phyloP scores from a whole-genome alignment of 1,140 invertebrate species.

The Drosophila nigrodunni region DNA sequence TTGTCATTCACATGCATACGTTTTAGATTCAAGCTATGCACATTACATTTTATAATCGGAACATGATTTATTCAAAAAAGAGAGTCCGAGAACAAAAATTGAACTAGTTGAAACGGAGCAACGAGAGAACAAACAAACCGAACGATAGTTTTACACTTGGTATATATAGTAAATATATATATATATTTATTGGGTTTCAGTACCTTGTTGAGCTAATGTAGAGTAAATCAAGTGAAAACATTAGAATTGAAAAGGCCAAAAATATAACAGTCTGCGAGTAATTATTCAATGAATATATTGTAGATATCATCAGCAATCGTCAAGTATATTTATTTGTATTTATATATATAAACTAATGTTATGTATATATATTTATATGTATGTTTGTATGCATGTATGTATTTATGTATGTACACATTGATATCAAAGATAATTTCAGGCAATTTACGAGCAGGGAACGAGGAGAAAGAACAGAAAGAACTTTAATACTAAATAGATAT shows the following conservation, averaged over 20 bases:
- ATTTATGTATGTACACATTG: conserved; percentile 16
- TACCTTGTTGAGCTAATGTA: conserved; percentile 84
- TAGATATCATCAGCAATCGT: conserved; percentile 52
- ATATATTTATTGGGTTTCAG: conserved; percentile 32
- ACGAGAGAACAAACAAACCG: conserved; percentile 62
- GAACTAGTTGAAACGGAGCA: conserved; percentile 50
- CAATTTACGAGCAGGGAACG: conserved; percentile 35
- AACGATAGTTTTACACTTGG: conserved; percentile 59
- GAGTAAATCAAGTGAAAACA: conserved; percentile 85
- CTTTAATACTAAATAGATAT: conserved; percentile 20
- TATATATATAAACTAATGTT: conserved; percentile 3
- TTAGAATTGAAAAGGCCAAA: conserved; percentile 85
- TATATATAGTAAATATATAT: conserved; percentile 49
- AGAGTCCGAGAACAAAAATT: conserved; percentile 52
- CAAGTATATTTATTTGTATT: background rate
- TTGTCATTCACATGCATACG: conserved; percentile 33
- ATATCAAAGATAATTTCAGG: conserved; percentile 22
- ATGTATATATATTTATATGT: conserved; percentile 1
- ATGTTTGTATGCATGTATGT: conserved; percentile 8
- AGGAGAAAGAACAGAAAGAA: conserved; percentile 10
- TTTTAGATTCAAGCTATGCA: conserved; percentile 38
- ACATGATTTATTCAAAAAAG: conserved; percentile 38
- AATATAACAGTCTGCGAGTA: conserved; percentile 84
- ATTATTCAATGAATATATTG: conserved; percentile 68
- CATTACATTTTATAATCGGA: conserved; percentile 27